A percentile compares a stretch with the other conserved stretches of the same genome.
Conservation (phyloP, 2,113 vertebrate genomes). For the Prinia subflava region DNA sequence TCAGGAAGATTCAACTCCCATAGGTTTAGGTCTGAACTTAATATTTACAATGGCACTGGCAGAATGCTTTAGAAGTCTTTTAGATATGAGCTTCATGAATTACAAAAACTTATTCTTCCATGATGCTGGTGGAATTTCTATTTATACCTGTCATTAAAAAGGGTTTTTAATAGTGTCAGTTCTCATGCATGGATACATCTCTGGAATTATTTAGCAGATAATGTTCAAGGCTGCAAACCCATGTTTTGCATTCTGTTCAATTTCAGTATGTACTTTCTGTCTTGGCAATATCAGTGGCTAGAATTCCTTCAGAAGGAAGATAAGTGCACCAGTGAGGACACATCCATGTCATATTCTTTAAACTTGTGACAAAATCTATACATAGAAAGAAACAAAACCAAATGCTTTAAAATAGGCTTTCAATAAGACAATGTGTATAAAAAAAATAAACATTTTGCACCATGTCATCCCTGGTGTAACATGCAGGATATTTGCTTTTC, state of each 20-base stretch:
- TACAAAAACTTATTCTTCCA: background rate
- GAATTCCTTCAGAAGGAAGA: conserved; percentile 61
- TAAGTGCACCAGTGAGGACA: conserved; percentile 58
- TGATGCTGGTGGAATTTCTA: background rate
- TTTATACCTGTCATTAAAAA: background rate
- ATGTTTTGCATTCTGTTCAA: conserved; percentile 52
- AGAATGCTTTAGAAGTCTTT: background rate
- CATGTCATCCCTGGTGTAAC: background rate
- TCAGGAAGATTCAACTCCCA: background rate
- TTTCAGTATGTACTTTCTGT: conserved; percentile 54
- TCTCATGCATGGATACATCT: background rate
- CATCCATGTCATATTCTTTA: conserved; percentile 34
- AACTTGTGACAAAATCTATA: conserved; percentile 60
- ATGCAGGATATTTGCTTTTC: background rate
- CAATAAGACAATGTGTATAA: background rate
- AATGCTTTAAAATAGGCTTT: background rate
- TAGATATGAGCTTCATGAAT: background rate
- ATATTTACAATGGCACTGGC: background rate
- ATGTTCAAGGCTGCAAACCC: conserved; percentile 4
- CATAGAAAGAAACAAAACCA: background rate
- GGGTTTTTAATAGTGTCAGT: background rate
- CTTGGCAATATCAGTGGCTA: conserved; percentile 56
- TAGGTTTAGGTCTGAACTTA: background rate
- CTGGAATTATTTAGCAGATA: background rate
- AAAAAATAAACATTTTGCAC: background rate